Percentiles rank a stretch among this genome's conserved stretches.
Evolutionary conservation across 2,113 vertebrate species (phyloP).

Genomic region (Prionailurus viverrinus): DNA sequence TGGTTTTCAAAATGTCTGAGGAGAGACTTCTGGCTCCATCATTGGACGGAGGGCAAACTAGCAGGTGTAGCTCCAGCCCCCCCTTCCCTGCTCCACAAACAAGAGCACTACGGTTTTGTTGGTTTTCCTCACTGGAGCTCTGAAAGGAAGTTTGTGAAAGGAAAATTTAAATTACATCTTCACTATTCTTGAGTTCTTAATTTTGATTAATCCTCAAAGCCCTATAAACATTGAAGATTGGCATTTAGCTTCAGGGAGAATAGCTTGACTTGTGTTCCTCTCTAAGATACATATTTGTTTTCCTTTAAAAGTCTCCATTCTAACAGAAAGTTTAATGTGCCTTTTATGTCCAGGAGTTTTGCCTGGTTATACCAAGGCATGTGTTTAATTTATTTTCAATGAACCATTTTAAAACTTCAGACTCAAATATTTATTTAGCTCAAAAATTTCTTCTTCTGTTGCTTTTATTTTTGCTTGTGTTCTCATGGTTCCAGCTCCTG

Average conservation of each 20-base stretch:
- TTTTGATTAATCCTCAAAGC: neutral
- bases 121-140: neutral
- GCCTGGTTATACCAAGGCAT: neutral
- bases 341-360: constrained; percentile 2
- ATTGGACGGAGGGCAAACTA: neutral
- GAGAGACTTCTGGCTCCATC: neutral
- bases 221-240: neutral
- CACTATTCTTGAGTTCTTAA: neutral
- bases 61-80: neutral
- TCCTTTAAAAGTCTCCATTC: neutral
- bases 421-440: constrained; percentile 20
- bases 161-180: neutral
- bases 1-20: neutral
- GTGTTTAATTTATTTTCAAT: neutral
- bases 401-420: neutral
- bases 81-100: neutral
- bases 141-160: neutral
- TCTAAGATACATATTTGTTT: neutral
- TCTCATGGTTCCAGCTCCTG: neutral
- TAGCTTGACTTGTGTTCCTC: neutral
- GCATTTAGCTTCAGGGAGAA: neutral
- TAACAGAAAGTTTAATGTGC: neutral
- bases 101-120: neutral
- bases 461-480: neutral
- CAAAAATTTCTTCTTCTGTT: neutral